Evolutionary conservation across 2,113 vertebrate genomes (phyloP), one percentile per base, ranked within the genome.

Genomic region (Cnemophilus loriae): DNA sequence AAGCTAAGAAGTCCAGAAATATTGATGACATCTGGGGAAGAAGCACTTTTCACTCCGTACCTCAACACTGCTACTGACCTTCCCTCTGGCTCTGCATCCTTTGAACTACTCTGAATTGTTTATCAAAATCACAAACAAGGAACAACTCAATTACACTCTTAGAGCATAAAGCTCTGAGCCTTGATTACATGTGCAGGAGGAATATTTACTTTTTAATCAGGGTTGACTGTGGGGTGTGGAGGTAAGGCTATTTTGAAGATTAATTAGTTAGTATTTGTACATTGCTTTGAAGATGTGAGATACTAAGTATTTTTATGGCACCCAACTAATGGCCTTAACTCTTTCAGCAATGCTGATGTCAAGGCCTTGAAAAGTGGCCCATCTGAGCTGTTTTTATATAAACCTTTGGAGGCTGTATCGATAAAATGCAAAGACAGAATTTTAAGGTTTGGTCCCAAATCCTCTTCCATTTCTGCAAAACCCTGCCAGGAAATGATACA

Each of bases 151-250:
- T 97, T 92, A 93, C 39, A 46, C 68, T 96, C 88, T 80, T 70
- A 85, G 21, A 80, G 75, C 59, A 93, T 77, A 93, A 87, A 96
- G 90, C 82, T 94, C 59, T 52, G 67, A 69, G 65, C 49, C 37
- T 90, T 96, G 92, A 96, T 96, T 95, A 88, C 67, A 83, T 88
- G 79, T 84, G 79, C 47, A 86, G 74, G 64, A 90, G 63, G 93
- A 88, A 93, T 91, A 94, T 93, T 96, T 94, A 80, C 93, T 94
- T 87, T 94, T 96, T 95, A 95, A 96, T 93, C 89, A 96, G 67
- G 16, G 67, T 65, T 97, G 90, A 93, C 96, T 92, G 94, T 96
- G 73, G 94, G 96, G 86, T 94, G 95, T 96, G 95, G 86, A 95
- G 84, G 94, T 87, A 89, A 86, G 85, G 84, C 84, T 91, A 91